Evolutionary conservation across 1,140 invertebrate genomes (phyloP), one percentile per base, ranked within the genome.

Genomic region (Plutomurus gul): DNA sequence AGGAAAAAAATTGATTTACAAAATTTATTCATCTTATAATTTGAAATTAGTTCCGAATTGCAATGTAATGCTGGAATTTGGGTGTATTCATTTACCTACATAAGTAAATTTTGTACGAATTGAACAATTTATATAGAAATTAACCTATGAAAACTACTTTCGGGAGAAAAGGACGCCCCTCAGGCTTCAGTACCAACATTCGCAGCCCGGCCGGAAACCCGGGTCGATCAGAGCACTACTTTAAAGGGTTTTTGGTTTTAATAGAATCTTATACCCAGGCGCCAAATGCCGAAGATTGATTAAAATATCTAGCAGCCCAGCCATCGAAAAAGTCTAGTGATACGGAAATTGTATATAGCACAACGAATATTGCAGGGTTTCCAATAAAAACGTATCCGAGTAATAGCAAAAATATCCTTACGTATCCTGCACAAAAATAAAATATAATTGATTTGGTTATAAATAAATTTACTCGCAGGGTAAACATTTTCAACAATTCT

Each of bases 261-360:
- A 27, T 27, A 71, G 10, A 71, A 36, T 30, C 20, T 36, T 25
- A 27, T 10, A 76, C 82, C 82, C 82, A 83, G 22, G 82, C 82
- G 18, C 82, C 82, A 65, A 83, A 83, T 13, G 74, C 46, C 3
- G 78, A 80, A 65, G 33, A 39, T 51, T 83, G 82, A 13, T 76
- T 75, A 27, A 83, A 74, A 76, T 51, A 36, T 76, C 81, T 77
- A 11, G 82, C 82, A 27, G 76, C 78, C 72, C 56, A 80, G 1
- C 82, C 82, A 73, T 83, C 82, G 46, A 80, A 77, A 37, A 82
- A 82, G 46, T 83, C 82, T 4, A 82, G 49, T 6, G 51, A 3
- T 25, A 77, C 56, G 39, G 71, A 77, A 7, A 76, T 27, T 13
- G 70, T 4, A 20, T 83, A 83, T 3, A 82, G 33, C 6, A 56